Conservation (phyloP, 2,888 invertebrate genomes). For the Papilio elwesi region DNA sequence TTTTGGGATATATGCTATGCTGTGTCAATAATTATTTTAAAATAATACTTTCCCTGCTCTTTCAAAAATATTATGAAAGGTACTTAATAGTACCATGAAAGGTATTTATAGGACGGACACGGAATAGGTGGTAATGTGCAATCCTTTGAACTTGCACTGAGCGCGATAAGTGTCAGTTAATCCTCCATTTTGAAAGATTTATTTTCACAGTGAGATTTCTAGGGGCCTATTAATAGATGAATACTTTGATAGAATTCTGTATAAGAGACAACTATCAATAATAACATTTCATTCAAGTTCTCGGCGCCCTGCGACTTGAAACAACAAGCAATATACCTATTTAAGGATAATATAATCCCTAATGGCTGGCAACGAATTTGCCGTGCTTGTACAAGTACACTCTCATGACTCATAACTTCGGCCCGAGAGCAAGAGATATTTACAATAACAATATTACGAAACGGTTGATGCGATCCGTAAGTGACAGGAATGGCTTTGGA, state of each 20-base stretch:
- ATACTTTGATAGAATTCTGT: no score
- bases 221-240: no score
- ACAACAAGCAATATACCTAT: neutral
- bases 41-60: neutral
- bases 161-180: neutral
- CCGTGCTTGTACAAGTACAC: neutral
- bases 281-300: no score
- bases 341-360: neutral
- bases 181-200: neutral
- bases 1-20: neutral
- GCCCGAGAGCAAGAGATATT: slow-evolving; percentile 13
- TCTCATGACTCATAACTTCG: slow-evolving; percentile 6
- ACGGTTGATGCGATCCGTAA: slow-evolving; percentile 12
- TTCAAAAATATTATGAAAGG: neutral
- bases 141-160: neutral
- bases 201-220: neutral
- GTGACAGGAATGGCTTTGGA: slow-evolving; percentile 1
- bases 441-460: slow-evolving; percentile 10
- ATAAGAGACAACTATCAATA: no score
- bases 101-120: neutral
- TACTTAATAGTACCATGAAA: no score
- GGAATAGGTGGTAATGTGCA: neutral
- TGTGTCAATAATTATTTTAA: neutral
- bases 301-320: neutral
- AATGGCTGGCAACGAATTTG: neutral